Evolutionary conservation across 2,888 invertebrate genomes (phyloP).

Genomic region (Apomyelois bistriatella): DNA sequence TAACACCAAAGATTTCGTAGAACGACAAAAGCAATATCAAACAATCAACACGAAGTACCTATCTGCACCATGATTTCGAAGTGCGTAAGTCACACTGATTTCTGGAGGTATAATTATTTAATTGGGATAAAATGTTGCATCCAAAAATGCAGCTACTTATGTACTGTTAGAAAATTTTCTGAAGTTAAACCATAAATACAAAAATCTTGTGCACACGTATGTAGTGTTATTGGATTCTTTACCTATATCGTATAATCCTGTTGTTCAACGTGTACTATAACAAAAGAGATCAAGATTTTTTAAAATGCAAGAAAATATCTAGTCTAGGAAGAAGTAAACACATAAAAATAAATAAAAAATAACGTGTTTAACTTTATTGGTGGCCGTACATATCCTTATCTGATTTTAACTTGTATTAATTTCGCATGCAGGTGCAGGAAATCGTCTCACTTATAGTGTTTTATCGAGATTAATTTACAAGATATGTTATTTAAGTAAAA

Average conservation of each 20-base stretch:
- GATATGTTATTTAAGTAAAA: slow-evolving; percentile 11
- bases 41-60: too few relatives aligned
- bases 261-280: slow-evolving; percentile 50
- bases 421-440: slow-evolving; percentile 15
- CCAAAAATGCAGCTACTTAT: too few relatives aligned
- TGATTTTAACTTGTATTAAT: slow-evolving; percentile 16
- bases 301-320: slow-evolving; percentile 44
- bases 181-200: too few relatives aligned
- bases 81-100: too few relatives aligned
- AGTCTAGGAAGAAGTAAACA: too few relatives aligned
- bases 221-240: slow-evolving; percentile 40
- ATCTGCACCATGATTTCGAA: too few relatives aligned
- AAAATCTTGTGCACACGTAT: slow-evolving; percentile 44
- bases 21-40: slow-evolving; percentile 23
- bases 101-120: too few relatives aligned
- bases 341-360: neutral
- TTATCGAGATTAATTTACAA: slow-evolving; percentile 21
- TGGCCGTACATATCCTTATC: neutral
- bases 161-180: too few relatives aligned
- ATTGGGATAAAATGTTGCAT: too few relatives aligned
- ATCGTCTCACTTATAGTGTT: neutral
- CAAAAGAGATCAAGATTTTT: slow-evolving; percentile 48
- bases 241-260: slow-evolving; percentile 40
- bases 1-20: slow-evolving; percentile 42
- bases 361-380: neutral